Conservation (phyloP, 2,888 invertebrate genomes). For the Gerosis bhagava region DNA sequence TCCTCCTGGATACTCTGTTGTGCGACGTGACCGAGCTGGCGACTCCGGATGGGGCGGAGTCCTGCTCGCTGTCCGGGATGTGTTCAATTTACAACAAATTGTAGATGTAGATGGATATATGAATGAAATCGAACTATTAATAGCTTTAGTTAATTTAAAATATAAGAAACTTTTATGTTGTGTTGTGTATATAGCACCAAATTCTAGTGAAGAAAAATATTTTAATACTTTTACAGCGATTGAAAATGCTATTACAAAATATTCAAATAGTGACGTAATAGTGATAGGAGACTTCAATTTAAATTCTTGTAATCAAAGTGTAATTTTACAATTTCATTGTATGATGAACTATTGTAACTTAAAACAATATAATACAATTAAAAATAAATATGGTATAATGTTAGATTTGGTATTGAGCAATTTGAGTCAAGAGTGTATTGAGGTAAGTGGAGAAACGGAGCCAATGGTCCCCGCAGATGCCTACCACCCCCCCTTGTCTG, state of each 20-base stretch:
- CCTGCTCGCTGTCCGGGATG: background rate
- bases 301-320: conserved; percentile 2
- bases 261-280: background rate
- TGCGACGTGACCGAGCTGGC: background rate
- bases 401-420: conserved; percentile 6
- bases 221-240: background rate
- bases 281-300: conserved; percentile 3
- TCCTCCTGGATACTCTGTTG: conserved; percentile 1
- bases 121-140: background rate
- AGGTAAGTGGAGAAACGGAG: background rate
- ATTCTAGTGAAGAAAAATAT: background rate
- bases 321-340: background rate
- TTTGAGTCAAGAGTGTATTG: background rate
- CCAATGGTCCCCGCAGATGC: background rate
- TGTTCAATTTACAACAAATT: background rate
- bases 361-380: conserved; percentile 5
- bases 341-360: conserved; percentile 1
- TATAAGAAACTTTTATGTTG: background rate
- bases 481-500: background rate
- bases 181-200: conserved; percentile 4
- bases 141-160: background rate
- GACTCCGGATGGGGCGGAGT: conserved; percentile 9
- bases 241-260: background rate
- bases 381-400: background rate
- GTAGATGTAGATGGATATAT: background rate